These are phyloP conservation scores for Pseudopipra pipra DNA, from an alignment of 2,113 vertebrate genomes.

Conservation along the genomic window DNA sequence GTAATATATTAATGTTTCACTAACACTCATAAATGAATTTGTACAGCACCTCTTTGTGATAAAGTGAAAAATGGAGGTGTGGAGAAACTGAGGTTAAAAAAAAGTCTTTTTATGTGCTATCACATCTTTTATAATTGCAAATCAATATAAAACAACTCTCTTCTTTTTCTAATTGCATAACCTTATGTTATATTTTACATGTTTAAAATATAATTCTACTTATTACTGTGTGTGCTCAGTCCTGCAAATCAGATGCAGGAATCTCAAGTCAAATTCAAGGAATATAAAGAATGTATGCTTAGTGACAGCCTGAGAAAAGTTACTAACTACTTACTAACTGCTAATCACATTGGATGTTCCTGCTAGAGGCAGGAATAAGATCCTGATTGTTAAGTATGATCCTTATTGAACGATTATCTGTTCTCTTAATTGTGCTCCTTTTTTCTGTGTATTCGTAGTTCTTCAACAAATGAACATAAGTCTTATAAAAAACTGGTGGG, in stretches of 20 bases:
- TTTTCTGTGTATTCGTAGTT: accelerated
- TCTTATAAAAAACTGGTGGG: background rate
- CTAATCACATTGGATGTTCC: background rate
- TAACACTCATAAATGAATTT: background rate
- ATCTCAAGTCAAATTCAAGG: background rate
- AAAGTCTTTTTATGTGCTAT: background rate
- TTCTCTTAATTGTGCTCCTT: background rate
- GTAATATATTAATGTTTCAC: background rate
- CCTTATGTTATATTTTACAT: background rate
- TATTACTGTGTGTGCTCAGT: background rate
- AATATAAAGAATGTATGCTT: background rate
- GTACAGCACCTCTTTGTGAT: background rate
- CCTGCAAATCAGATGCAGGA: background rate
- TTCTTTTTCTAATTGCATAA: background rate
- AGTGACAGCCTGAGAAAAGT: background rate
- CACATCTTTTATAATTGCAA: background rate
- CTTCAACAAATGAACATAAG: background rate
- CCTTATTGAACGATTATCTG: background rate
- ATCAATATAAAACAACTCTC: background rate
- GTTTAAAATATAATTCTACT: background rate
- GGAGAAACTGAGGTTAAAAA: background rate
- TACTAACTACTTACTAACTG: background rate
- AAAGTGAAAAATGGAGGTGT: background rate
- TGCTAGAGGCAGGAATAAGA: background rate
- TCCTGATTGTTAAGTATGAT: background rate